phyloP scores from a whole-genome alignment of 2,888 invertebrate species.

The Bimastos eiseni region DNA sequence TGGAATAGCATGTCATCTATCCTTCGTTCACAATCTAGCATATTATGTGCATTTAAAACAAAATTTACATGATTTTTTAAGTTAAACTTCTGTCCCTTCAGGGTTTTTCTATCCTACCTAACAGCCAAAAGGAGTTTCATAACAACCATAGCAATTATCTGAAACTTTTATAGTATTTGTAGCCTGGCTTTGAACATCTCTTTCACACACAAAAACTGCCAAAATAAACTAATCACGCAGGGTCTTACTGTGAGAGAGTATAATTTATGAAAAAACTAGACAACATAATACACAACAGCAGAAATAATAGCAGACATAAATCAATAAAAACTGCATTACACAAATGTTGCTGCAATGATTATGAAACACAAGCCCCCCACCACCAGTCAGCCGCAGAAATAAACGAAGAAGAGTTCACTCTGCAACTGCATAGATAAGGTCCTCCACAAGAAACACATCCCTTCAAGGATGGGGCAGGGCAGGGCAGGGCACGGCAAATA shows the following conservation, averaged over 20 bases:
- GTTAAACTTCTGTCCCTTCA: no score
- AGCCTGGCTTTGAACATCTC: conserved; percentile 8
- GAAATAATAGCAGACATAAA: neutral
- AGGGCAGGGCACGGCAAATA: no score
- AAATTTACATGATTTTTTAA: no score
- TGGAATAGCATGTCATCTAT: no score
- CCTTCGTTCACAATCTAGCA: no score
- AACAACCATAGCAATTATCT: neutral
- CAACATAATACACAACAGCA: neutral
- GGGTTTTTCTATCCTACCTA: no score
- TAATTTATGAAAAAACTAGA: neutral
- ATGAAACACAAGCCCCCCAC: neutral
- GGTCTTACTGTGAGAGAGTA: neutral
- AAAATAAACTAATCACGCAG: neutral
- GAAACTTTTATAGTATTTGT: neutral
- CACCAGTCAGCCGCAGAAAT: neutral
- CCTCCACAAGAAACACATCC: neutral
- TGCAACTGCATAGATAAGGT: neutral
- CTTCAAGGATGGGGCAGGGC: no score
- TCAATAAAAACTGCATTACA: neutral
- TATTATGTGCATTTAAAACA: no score
- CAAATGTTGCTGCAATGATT: neutral
- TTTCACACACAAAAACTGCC: neutral
- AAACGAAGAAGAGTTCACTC: neutral
- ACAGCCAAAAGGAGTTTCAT: neutral